Conservation (phyloP, 1,140 invertebrate species). For the Cyclina sinensis region DNA sequence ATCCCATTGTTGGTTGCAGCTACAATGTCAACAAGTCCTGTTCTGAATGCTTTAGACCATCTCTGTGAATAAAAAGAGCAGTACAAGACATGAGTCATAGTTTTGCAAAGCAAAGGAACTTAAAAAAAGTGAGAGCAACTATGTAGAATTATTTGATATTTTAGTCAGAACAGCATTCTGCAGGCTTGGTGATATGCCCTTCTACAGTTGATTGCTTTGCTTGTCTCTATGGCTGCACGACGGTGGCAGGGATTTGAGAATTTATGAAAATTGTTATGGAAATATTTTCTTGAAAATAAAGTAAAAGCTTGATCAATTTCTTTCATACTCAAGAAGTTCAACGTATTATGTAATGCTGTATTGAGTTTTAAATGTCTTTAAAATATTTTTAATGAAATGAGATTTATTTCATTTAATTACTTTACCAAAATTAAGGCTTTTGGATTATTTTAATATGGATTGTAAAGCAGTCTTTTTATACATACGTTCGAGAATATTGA, state of each 20-base stretch:
- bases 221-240: no score
- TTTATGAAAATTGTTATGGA: background rate
- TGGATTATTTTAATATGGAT: background rate
- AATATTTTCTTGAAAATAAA: background rate
- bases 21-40: background rate
- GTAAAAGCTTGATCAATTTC: background rate
- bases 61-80: constrained; percentile 4
- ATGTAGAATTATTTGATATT: no score
- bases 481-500: background rate
- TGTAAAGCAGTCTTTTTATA: no score
- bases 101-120: no score
- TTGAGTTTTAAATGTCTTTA: no score
- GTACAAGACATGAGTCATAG: background rate
- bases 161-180: no score
- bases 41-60: constrained; percentile 46
- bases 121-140: background rate
- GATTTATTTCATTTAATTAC: background rate
- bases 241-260: no score
- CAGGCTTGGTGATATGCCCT: background rate
- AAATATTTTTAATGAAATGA: no score
- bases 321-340: no score
- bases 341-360: no score
- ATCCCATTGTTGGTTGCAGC: constrained; percentile 30
- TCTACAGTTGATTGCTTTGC: no score
- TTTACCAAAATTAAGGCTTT: background rate